Conservation (phyloP, 2,888 invertebrate genomes). For the Papilio demoleus region DNA sequence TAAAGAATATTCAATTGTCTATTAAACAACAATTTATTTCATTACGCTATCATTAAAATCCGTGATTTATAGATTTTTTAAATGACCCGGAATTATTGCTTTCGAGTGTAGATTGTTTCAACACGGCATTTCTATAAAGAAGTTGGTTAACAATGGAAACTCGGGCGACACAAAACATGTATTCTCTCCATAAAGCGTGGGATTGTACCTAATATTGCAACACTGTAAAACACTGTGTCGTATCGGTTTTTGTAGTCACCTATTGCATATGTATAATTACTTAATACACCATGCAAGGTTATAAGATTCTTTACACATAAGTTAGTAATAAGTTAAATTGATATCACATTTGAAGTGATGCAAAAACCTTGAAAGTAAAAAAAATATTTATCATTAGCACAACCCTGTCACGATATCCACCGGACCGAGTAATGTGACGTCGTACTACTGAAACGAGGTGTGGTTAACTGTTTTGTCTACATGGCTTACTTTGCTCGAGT, state of each 20-base stretch:
- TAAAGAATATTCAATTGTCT: too few species aligned
- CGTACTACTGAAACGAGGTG: conserved; percentile 43
- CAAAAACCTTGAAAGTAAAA: background rate
- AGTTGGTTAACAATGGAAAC: conserved; percentile 6
- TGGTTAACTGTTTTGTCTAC: conserved; percentile 64
- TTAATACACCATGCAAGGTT: conserved; percentile 9
- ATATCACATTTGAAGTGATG: too few species aligned
- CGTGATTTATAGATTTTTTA: too few species aligned
- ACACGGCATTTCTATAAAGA: conserved; percentile 7
- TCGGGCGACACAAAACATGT: conserved; percentile 1
- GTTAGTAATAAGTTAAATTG: too few species aligned
- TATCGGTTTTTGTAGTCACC: conserved; percentile 13
- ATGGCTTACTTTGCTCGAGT: conserved; percentile 62
- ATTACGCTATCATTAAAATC: too few species aligned
- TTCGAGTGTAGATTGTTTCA: too few species aligned
- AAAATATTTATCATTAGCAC: conserved; percentile 9
- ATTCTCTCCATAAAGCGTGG: conserved; percentile 35
- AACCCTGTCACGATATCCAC: conserved; percentile 23
- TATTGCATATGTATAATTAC: conserved; percentile 5
- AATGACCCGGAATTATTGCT: too few species aligned
- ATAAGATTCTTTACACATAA: background rate
- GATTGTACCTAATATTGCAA: conserved; percentile 19
- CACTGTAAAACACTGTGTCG: background rate
- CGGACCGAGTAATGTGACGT: conserved; percentile 34
- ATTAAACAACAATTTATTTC: too few species aligned